Evolutionary conservation across 2,113 vertebrate species (phyloP), one percentile per base, ranked within the genome.

Genomic region (Hydrolagus affinis): DNA sequence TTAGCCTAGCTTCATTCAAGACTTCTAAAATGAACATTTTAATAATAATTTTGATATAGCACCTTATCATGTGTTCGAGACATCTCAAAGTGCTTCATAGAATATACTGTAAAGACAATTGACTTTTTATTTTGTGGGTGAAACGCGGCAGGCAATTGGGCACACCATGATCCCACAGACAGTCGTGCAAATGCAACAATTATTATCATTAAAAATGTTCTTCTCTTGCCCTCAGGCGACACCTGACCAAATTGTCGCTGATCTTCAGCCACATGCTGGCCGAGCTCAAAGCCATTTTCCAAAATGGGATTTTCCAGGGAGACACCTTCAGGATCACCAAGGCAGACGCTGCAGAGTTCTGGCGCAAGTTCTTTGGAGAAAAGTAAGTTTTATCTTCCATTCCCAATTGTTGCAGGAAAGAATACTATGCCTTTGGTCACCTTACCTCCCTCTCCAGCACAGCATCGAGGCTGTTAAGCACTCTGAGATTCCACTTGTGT

Each of bases 221-320:
- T 44, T 30, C 25, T 86, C 89, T 85, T 86, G 80, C 72, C 86
- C 85, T 87, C 89, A 99, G 98, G 89, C 91, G 98, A 86, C 98
- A 98, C 92, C 90, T 99, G 89, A 99, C 98, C 28, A 99, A 99
- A 88, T 86, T 99, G 83, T 99, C 98, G 14, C 90, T 99, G 89
- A 99, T 99, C 91, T 99, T 99, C 94, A 99, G 98, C 90, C 98
- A 99, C 89, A 99, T 98, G 98, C 91, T 99, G 90, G 97, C 97
- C 9, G 98, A 99, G 85, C 93, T 99, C 57, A 99, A 99, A 92
- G 98, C 97, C 69, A 98, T 99, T 89, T 98, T 99, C 89, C 98
- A 97, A 86, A 97, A 92, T 0, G 97, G 98, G 64, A 93, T 96
- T 56, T 99, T 99, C 91, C 97, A 99, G 89, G 98, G 98, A 21